Conservation (phyloP, 2,113 vertebrate genomes). For the Elephas maximus region DNA sequence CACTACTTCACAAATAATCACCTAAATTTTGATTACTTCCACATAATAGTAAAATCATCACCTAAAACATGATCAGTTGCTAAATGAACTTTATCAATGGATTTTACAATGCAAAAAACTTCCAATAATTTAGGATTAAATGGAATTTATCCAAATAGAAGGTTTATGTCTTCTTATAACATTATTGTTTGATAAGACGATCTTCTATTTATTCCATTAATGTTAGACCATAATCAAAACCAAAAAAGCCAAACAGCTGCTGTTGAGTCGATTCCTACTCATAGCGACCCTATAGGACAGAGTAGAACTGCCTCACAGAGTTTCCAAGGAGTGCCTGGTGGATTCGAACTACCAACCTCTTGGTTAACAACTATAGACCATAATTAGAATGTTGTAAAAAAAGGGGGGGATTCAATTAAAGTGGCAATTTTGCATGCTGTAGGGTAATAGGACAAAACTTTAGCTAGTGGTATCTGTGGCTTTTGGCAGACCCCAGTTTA, state of each 20-base stretch:
- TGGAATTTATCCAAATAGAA: neutral
- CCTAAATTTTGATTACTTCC: neutral
- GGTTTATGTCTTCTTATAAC: neutral
- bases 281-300: too few relatives aligned
- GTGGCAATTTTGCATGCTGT: neutral
- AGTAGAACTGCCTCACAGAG: too few relatives aligned
- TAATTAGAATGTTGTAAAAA: neutral
- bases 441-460: neutral
- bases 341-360: too few relatives aligned
- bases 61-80: neutral
- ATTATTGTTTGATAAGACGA: neutral
- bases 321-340: too few relatives aligned
- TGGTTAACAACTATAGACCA: too few relatives aligned
- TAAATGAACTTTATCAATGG: neutral
- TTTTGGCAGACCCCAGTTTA: neutral
- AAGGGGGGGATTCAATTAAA: neutral
- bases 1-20: conserved; percentile 27
- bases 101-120: conserved; percentile 4
- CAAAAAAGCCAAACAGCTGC: too few relatives aligned
- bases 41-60: neutral
- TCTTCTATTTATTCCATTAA: neutral
- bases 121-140: neutral
- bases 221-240: neutral
- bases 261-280: too few relatives aligned
- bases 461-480: neutral